Conservation (phyloP, 2,888 invertebrate species). For the Amphipyra tragopoginis region DNA sequence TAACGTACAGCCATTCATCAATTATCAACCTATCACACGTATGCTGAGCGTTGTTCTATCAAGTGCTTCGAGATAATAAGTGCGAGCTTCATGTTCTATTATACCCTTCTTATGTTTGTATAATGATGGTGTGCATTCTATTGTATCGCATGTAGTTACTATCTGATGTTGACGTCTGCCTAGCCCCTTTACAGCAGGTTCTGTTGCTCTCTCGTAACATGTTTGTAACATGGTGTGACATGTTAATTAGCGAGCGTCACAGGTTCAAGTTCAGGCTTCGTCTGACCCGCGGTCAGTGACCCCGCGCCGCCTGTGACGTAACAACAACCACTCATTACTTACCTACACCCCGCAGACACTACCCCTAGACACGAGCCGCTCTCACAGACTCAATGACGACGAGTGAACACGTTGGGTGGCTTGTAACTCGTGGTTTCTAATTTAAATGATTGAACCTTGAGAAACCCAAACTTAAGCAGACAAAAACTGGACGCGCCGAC, state of each 20-base stretch:
- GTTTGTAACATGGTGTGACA: constrained; percentile 34
- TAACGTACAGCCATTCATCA: too few relatives aligned
- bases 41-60: too few relatives aligned
- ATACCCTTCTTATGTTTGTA: too few relatives aligned
- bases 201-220: background rate
- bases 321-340: constrained; percentile 53
- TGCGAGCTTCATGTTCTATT: too few relatives aligned
- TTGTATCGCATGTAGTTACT: background rate
- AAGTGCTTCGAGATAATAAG: too few relatives aligned
- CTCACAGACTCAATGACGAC: constrained; percentile 9
- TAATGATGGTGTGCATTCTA: too few relatives aligned
- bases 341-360: constrained; percentile 21
- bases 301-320: constrained; percentile 63
- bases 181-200: background rate
- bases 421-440: constrained; percentile 31
- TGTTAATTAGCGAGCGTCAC: constrained; percentile 63
- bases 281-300: constrained; percentile 66
- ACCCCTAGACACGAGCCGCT: constrained; percentile 3
- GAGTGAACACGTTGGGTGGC: constrained; percentile 11
- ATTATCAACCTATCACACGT: too few relatives aligned
- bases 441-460: constrained; percentile 56
- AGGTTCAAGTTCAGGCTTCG: constrained; percentile 72
- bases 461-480: constrained; percentile 40
- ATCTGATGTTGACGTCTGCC: background rate
- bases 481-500: constrained; percentile 56